phyloP scores from a whole-genome alignment of 2,797 vertebrate genomes.

The Parauchenoglanis ngamensis region DNA sequence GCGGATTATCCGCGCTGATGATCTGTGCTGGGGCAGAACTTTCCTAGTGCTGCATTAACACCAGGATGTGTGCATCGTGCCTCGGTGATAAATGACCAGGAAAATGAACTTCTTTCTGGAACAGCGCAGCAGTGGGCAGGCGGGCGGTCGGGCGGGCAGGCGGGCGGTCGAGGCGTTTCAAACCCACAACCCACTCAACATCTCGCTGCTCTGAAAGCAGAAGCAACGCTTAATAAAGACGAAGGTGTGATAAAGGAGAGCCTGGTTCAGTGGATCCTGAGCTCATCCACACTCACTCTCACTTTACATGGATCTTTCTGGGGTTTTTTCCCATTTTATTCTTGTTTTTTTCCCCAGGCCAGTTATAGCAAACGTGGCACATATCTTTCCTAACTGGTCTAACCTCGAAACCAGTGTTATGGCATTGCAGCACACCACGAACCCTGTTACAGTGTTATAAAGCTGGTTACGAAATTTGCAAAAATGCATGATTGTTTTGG shows the following conservation, averaged over 20 bases:
- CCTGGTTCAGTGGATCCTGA: neutral
- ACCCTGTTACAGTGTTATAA: neutral
- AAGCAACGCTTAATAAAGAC: neutral
- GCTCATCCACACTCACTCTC: neutral
- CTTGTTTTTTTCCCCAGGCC: neutral
- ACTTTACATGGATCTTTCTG: neutral
- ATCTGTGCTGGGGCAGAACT: neutral
- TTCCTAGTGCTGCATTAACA: neutral
- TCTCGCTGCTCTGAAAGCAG: neutral
- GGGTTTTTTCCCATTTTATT: too few relatives aligned
- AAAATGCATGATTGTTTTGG: neutral
- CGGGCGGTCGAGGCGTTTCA: neutral
- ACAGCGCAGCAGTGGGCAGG: neutral
- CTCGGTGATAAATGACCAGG: neutral
- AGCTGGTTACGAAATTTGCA: too few relatives aligned
- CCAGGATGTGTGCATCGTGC: neutral
- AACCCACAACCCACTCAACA: constrained; percentile 4
- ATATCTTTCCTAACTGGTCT: constrained; percentile 21
- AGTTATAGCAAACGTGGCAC: constrained; percentile 27
- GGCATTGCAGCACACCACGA: neutral
- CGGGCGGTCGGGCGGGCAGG: neutral
- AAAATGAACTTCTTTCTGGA: neutral
- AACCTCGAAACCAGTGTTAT: neutral
- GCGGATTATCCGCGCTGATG: neutral
- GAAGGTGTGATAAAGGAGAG: neutral